Conservation (phyloP, 2,888 invertebrate species). For the Sturmia bella region DNA sequence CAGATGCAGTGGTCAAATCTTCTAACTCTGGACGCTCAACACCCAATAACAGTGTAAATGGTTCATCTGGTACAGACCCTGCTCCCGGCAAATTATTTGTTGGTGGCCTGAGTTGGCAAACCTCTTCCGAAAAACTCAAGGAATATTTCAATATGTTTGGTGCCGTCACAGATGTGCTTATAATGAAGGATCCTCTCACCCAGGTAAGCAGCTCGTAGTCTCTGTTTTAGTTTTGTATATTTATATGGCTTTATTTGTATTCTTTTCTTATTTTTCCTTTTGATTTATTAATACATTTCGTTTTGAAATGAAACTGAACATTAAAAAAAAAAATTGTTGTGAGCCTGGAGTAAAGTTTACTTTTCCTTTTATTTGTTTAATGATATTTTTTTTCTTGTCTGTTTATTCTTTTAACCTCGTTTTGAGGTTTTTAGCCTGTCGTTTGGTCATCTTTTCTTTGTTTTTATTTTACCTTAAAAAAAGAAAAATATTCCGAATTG, state of each 20-base stretch:
- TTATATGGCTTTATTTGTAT: slow-evolving; percentile 42
- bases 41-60: slow-evolving; percentile 84
- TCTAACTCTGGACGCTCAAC: slow-evolving; percentile 90
- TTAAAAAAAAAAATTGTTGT: slow-evolving; percentile 22
- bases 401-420: slow-evolving; percentile 58
- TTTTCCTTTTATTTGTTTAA: slow-evolving; percentile 12
- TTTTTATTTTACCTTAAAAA: slow-evolving; percentile 18
- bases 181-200: slow-evolving; percentile 96
- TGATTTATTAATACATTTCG: slow-evolving; percentile 20
- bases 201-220: slow-evolving; percentile 85
- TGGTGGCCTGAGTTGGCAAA: slow-evolving; percentile 96
- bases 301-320: slow-evolving; percentile 26
- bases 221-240: slow-evolving; percentile 41
- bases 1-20: slow-evolving; percentile 79
- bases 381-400: slow-evolving; percentile 23
- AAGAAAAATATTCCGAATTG: slow-evolving; percentile 29
- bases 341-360: slow-evolving; percentile 13
- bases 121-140: slow-evolving; percentile 94
- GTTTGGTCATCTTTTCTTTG: slow-evolving; percentile 29
- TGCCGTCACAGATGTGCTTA: slow-evolving; percentile 93
- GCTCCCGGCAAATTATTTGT: slow-evolving; percentile 94
- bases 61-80: slow-evolving; percentile 84
- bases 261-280: background rate
- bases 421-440: slow-evolving; percentile 44
- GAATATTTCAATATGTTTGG: slow-evolving; percentile 97